Base-by-base conservation (phyloP, 2,113 vertebrate genomes). In the Thamnaconus septentrionalis region DNA sequence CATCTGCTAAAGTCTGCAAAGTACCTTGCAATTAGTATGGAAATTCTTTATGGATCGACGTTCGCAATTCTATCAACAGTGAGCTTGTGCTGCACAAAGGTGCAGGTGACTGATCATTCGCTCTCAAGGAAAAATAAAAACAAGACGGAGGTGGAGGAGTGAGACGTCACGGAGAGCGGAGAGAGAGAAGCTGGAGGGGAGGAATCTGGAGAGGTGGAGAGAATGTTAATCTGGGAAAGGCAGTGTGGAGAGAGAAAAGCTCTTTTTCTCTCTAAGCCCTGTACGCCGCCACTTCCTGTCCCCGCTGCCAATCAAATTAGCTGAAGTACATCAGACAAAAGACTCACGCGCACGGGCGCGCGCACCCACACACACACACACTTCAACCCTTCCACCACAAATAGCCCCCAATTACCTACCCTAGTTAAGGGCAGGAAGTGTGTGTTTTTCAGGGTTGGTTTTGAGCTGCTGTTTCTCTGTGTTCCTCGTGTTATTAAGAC, bases 221-320 rank as follows among this genome's bases (percentile, higher is more conserved):
- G 85, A 85, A 86, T 87, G 76, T 77, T 86, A 84, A 88, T 84
- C 71, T 68, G 77, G 78, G 73, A 76, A 71, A 82, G 75, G 79
- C 70, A 59, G 78, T 53, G 7, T 9, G 18, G 18, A 44, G 62
- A 80, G 70, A 84, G 70, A 86, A 80, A 82, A 71, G 75, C 81
- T 79, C 68, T 82, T 76, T 81, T 77, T 71, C 75, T 59, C 59
- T 82, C 64, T 83, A 64, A 83, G 65, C 78, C 68, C 77, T 79
- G 2, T 31, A 81, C 71, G 56, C 78, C 76, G 78, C 84, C 72
- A 84, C 79, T 85, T 88, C 84, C 81, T 86, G 82, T 83, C 74
- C 74, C 75, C 60, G 65, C 71, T 89, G 85, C 81, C 87, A 88
- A 56, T 89, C 86, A 86, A 61, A 76, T 52, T 54, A 52, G 57